These are phyloP conservation scores for Alfaro cultratus DNA, from an alignment of 2,797 vertebrate species.

Conservation along the genomic window DNA sequence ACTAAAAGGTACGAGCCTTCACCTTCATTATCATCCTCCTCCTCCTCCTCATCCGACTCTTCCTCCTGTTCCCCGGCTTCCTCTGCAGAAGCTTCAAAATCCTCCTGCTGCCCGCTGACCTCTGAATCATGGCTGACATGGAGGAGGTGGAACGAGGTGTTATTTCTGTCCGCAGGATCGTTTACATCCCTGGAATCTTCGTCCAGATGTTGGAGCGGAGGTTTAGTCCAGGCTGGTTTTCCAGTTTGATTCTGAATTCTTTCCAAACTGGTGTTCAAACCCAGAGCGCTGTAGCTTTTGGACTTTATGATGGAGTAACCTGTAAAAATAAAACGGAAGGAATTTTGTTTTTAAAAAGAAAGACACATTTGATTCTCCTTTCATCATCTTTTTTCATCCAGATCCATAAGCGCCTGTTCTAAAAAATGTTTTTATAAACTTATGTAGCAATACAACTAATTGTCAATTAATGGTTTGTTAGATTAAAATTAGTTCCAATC, in stretches of 20 bases:
- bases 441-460: no score
- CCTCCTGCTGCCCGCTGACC: neutral
- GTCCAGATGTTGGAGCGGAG: neutral
- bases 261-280: slow-evolving; percentile 23
- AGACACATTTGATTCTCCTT: neutral
- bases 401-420: no score
- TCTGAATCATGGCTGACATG: neutral
- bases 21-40: slow-evolving; percentile 35
- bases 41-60: slow-evolving; percentile 36
- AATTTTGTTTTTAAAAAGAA: neutral
- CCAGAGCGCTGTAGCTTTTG: slow-evolving; percentile 2
- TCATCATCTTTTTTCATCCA: neutral
- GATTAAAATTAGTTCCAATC: no score
- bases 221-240: slow-evolving; percentile 5
- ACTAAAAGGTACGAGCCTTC: slow-evolving; percentile 47
- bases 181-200: neutral
- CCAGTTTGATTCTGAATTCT: neutral
- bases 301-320: slow-evolving; percentile 25
- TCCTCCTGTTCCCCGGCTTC: slow-evolving; percentile 43
- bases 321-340: slow-evolving; percentile 19
- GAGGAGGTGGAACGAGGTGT: slow-evolving; percentile 16
- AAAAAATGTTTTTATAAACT: no score
- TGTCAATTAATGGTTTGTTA: no score
- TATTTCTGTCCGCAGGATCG: slow-evolving; percentile 15
- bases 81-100: slow-evolving; percentile 9